These are phyloP conservation scores for Boloria euphrosyne DNA, from an alignment of 2,888 invertebrate genomes.

Conservation along the genomic window DNA sequence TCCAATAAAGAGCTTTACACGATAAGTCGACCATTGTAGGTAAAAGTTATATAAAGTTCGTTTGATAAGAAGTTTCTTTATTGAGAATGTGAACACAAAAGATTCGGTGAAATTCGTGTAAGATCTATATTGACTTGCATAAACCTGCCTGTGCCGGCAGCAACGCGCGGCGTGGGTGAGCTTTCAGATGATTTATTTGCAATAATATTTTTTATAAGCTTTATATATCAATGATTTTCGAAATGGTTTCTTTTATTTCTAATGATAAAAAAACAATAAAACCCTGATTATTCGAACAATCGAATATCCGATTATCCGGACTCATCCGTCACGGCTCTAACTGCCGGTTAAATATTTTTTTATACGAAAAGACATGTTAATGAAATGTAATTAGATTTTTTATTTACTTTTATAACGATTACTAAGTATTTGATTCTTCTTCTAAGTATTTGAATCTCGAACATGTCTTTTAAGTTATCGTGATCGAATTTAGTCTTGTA, in stretches of 20 bases:
- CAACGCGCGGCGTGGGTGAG: conserved; percentile 29
- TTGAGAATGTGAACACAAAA: background rate
- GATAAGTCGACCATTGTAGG: too few species aligned
- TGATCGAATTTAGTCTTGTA: conserved; percentile 15
- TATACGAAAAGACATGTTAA: too few species aligned
- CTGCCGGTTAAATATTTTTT: too few species aligned
- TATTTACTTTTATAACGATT: too few species aligned
- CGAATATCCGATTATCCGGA: too few species aligned
- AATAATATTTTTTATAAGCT: too few species aligned
- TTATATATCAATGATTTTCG: conserved; percentile 1
- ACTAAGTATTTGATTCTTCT: too few species aligned
- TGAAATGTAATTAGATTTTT: too few species aligned
- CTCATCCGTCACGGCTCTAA: too few species aligned
- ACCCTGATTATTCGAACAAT: too few species aligned
- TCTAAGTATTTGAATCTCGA: background rate
- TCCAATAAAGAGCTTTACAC: too few species aligned
- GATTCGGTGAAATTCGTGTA: conserved; percentile 1
- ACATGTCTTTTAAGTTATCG: conserved; percentile 4
- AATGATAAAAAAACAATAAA: too few species aligned
- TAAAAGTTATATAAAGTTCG: background rate
- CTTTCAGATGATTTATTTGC: conserved; percentile 16
- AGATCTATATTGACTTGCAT: conserved; percentile 31
- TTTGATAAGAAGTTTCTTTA: background rate
- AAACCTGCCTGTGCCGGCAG: conserved; percentile 28
- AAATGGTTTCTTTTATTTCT: background rate